phyloP scores from a whole-genome alignment of 2,888 invertebrate genomes.

The Diadegma fenestrale region DNA sequence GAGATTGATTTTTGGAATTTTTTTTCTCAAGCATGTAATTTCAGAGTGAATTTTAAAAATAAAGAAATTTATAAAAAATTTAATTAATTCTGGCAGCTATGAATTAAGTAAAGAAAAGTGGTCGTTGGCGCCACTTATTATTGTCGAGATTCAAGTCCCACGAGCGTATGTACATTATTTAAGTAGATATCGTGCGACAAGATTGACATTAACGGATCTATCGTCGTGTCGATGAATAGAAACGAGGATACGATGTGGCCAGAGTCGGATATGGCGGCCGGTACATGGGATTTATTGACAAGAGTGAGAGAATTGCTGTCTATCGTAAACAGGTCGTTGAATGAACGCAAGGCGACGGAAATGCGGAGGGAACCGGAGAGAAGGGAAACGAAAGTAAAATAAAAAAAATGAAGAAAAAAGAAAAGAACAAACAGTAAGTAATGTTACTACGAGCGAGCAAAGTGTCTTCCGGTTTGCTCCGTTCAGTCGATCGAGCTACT shows the following conservation, averaged over 20 bases:
- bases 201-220: conserved; percentile 60
- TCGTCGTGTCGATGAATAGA: conserved; percentile 53
- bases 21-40: not conserved
- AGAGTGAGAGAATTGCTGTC: conserved; percentile 36
- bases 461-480: conserved; percentile 62
- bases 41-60: not conserved
- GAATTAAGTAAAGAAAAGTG: not conserved
- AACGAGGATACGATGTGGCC: not conserved
- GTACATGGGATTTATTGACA: conserved; percentile 50
- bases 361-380: conserved; percentile 19
- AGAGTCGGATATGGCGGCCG: conserved; percentile 48
- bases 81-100: not conserved
- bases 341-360: conserved; percentile 47
- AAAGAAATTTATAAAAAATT: not conserved
- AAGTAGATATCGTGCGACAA: conserved; percentile 31
- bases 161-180: not conserved
- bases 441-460: conserved; percentile 61
- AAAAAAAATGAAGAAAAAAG: conserved; percentile 15
- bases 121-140: not conserved
- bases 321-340: conserved; percentile 60
- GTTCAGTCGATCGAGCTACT: conserved; percentile 57
- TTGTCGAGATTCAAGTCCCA: not conserved
- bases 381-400: conserved; percentile 40
- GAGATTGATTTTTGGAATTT: not conserved
- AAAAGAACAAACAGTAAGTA: conserved; percentile 44